A percentile compares a stretch with the other conserved stretches of the same genome.
phyloP scores from a whole-genome alignment of 35 echinoderm and acorn worm genomes.

The Ophiothrix spiculata region DNA sequence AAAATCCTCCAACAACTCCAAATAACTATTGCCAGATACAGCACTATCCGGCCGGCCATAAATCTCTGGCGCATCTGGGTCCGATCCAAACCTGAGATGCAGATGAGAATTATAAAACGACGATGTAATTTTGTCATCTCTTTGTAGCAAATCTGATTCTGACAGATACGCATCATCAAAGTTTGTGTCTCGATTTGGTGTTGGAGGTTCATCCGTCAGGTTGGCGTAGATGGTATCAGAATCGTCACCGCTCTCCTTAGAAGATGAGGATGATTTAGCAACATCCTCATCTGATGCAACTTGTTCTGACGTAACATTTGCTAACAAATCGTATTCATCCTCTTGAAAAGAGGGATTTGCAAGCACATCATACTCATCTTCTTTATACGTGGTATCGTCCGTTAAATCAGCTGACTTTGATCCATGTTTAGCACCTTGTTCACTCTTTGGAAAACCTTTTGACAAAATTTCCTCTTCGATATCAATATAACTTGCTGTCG shows the following conservation, averaged over 20 bases:
- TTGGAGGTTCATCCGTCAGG: neutral
- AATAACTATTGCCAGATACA: neutral
- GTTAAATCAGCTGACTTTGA: neutral
- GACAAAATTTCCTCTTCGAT: neutral
- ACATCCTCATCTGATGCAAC: neutral
- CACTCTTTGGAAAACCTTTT: neutral
- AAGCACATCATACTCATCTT: neutral
- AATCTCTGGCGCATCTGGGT: neutral
- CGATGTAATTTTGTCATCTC: neutral
- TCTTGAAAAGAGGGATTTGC: neutral
- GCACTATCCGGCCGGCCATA: neutral
- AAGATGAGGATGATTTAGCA: neutral
- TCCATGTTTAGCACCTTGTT: neutral
- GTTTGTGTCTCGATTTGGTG: neutral
- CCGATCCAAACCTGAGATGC: neutral
- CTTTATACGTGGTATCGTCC: neutral
- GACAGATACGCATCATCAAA: neutral
- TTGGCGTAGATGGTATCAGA: neutral
- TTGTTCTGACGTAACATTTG: neutral
- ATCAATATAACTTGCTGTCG: conserved; percentile 1
- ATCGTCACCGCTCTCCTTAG: neutral
- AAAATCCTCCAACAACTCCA: neutral
- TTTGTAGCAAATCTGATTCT: neutral
- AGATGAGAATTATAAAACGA: neutral
- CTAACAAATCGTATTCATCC: neutral